Evolutionary conservation across 2,888 invertebrate species (phyloP).

Genomic region (Dendrolimus pini): DNA sequence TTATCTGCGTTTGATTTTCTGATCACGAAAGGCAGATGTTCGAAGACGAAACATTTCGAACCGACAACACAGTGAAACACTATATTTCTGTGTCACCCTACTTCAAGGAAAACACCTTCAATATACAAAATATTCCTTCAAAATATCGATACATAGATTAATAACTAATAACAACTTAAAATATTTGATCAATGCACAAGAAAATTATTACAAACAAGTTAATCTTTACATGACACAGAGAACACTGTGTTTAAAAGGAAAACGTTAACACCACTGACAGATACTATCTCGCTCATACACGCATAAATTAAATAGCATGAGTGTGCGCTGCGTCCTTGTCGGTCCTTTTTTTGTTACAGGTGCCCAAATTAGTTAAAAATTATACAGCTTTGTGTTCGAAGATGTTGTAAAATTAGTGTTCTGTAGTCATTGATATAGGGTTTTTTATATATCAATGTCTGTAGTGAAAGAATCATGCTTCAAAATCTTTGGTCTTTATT

Average conservation of each 20-base stretch:
- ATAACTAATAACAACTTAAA: too few species aligned
- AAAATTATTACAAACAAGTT: too few species aligned
- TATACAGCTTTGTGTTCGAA: conserved; percentile 21
- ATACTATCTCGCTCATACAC: conserved; percentile 26
- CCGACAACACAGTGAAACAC: conserved; percentile 8
- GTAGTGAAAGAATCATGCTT: background rate
- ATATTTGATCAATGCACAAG: too few species aligned
- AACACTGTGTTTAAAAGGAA: conserved; percentile 19
- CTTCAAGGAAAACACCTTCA: background rate
- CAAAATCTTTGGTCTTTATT: too few species aligned
- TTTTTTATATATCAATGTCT: too few species aligned
- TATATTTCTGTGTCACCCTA: conserved; percentile 8
- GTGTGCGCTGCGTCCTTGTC: conserved; percentile 24
- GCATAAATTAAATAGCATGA: conserved; percentile 23
- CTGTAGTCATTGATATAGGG: too few species aligned
- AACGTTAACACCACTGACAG: conserved; percentile 9
- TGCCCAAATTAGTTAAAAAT: conserved; percentile 26
- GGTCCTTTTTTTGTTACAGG: conserved; percentile 29
- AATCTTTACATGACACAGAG: background rate
- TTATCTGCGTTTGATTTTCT: conserved; percentile 48
- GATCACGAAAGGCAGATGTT: conserved; percentile 51
- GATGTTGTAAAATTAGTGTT: conserved; percentile 12
- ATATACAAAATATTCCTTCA: background rate
- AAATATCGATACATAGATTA: background rate
- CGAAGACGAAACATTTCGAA: conserved; percentile 16